phyloP scores from a whole-genome alignment of 2,113 vertebrate genomes.

The Origma solitaria region DNA sequence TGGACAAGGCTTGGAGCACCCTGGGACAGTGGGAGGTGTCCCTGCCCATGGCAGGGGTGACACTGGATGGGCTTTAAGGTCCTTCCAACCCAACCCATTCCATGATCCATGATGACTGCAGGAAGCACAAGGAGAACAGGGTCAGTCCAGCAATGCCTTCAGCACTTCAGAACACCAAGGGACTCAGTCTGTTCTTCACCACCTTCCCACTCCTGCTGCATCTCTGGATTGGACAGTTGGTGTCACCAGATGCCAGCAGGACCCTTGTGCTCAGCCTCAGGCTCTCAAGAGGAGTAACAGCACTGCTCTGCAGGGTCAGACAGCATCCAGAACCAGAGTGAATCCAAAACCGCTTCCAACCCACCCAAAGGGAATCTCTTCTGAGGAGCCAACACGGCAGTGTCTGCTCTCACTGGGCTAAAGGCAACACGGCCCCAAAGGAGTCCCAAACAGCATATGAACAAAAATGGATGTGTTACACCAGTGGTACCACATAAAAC shows the following conservation, averaged over 20 bases:
- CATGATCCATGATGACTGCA: not conserved
- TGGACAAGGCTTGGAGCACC: rapidly evolving
- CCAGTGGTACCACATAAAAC: not conserved
- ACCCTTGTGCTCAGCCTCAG: not conserved
- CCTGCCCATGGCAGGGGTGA: not conserved
- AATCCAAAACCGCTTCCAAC: not conserved
- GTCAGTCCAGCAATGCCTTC: not conserved
- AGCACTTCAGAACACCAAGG: rapidly evolving
- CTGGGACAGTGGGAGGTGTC: not conserved
- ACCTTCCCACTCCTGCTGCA: not conserved
- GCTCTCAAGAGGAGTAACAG: not conserved
- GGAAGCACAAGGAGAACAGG: not conserved
- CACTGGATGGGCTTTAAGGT: not conserved
- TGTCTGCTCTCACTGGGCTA: not conserved
- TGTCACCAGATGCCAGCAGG: not conserved
- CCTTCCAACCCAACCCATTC: not conserved
- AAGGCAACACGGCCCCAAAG: not conserved
- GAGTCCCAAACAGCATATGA: not conserved
- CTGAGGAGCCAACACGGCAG: not conserved
- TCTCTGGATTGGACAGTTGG: not conserved
- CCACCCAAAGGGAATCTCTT: not conserved
- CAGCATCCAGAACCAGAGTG: not conserved
- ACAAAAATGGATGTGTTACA: not conserved
- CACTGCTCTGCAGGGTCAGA: not conserved
- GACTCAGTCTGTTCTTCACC: not conserved